Conservation (phyloP, 2,113 vertebrate genomes). For the Hemiscyllium ocellatum region DNA sequence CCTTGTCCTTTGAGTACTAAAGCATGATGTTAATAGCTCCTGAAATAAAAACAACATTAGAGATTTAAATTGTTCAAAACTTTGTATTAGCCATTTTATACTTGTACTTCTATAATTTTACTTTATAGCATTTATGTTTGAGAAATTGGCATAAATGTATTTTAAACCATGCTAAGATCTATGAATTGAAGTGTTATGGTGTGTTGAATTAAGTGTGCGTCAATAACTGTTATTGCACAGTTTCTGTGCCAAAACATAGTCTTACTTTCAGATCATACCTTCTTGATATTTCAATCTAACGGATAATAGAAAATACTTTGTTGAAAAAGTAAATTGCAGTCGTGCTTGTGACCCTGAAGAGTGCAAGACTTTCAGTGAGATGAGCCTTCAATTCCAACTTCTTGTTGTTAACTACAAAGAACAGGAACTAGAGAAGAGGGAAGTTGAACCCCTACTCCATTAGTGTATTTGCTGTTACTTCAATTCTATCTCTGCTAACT, state of each 20-base stretch:
- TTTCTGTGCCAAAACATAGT: background rate
- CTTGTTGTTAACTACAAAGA: background rate
- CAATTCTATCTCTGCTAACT: background rate
- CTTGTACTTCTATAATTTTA: background rate
- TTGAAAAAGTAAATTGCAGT: background rate
- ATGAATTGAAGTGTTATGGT: background rate
- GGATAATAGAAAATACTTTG: background rate
- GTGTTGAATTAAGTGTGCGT: background rate
- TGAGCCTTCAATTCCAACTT: background rate
- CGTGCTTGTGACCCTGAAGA: background rate
- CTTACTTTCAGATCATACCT: background rate
- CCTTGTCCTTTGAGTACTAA: background rate
- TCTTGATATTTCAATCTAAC: background rate
- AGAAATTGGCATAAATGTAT: slow-evolving; percentile 13
- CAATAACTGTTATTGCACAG: background rate
- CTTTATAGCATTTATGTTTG: background rate
- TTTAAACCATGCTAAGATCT: background rate
- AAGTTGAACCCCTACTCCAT: background rate
- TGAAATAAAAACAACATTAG: background rate
- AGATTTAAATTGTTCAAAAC: background rate
- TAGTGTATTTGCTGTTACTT: background rate
- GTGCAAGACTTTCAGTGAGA: background rate
- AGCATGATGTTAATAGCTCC: background rate
- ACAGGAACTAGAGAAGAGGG: background rate
- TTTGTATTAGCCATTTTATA: background rate